Percentiles rank a stretch among this genome's conserved stretches.
Conservation (phyloP, 2,888 invertebrate species). For the Tortricodes alternella region DNA sequence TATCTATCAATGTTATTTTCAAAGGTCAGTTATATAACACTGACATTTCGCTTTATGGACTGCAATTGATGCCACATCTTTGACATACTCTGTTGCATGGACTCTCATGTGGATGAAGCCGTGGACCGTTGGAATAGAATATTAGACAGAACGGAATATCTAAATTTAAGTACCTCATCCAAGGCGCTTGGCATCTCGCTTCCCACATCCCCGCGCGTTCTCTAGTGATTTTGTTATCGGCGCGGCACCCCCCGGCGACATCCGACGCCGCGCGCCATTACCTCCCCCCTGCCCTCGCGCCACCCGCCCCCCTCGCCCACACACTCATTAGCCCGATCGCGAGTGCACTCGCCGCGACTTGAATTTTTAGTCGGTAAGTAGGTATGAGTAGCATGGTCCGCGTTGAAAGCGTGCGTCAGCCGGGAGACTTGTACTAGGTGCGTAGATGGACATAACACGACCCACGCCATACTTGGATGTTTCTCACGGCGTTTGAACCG, state of each 20-base stretch:
- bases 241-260: conserved; percentile 76
- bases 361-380: conserved; percentile 26
- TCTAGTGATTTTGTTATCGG: conserved; percentile 82
- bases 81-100: too few relatives aligned
- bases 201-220: conserved; percentile 49
- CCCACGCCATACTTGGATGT: too few relatives aligned
- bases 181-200: conserved; percentile 38
- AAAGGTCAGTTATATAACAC: too few relatives aligned
- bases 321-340: conserved; percentile 69
- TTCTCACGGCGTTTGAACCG: too few relatives aligned
- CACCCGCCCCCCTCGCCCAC: conserved; percentile 43
- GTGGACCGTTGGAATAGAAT: too few relatives aligned
- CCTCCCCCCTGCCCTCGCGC: conserved; percentile 52
- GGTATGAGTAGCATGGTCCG: conserved; percentile 12
- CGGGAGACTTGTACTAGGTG: too few relatives aligned
- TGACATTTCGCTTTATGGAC: too few relatives aligned
- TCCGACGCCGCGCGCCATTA: conserved; percentile 76
- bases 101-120: too few relatives aligned
- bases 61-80: too few relatives aligned
- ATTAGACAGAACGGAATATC: not conserved
- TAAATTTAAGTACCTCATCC: conserved; percentile 42
- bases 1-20: too few relatives aligned
- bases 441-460: too few relatives aligned
- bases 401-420: conserved; percentile 24
- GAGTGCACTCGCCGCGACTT: conserved; percentile 66